Evolutionary conservation across 2,797 vertebrate genomes (phyloP).

Genomic region (Rhinophrynus dorsalis): DNA sequence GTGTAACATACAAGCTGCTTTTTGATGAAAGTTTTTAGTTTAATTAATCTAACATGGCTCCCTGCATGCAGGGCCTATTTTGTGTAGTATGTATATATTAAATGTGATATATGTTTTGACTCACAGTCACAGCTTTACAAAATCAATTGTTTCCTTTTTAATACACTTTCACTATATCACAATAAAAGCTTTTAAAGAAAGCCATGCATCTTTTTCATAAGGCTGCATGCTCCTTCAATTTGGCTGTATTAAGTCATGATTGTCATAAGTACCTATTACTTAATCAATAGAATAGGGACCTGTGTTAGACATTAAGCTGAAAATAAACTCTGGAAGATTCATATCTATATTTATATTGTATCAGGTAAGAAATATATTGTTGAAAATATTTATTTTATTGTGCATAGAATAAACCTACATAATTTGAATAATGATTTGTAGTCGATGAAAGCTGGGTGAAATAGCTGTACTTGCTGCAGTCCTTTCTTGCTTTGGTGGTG

Average conservation of each 20-base stretch:
- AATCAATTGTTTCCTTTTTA: constrained; percentile 59
- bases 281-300: constrained; percentile 61
- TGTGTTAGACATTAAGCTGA: constrained; percentile 55
- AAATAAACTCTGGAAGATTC: constrained; percentile 58
- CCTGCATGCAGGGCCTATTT: background rate
- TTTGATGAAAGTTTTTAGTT: too few species aligned
- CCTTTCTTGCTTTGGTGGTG: too few species aligned
- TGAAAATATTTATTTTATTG: constrained; percentile 56
- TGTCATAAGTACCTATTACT: constrained; percentile 57
- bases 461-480: too few species aligned
- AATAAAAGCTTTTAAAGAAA: constrained; percentile 67
- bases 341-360: constrained; percentile 61
- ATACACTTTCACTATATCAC: constrained; percentile 53
- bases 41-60: background rate
- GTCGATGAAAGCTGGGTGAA: constrained; percentile 62
- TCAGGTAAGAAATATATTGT: constrained; percentile 53
- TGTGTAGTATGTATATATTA: constrained; percentile 18
- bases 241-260: constrained; percentile 61
- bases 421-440: constrained; percentile 68
- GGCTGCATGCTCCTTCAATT: constrained; percentile 53
- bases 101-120: constrained; percentile 59
- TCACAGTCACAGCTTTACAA: constrained; percentile 58
- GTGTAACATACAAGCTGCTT: too few species aligned
- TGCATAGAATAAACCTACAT: constrained; percentile 55
- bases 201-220: constrained; percentile 59